A percentile compares a stretch with the other conserved stretches of the same genome.
Evolutionary conservation across 2,113 vertebrate genomes (phyloP).

Genomic region (Bos indicus): DNA sequence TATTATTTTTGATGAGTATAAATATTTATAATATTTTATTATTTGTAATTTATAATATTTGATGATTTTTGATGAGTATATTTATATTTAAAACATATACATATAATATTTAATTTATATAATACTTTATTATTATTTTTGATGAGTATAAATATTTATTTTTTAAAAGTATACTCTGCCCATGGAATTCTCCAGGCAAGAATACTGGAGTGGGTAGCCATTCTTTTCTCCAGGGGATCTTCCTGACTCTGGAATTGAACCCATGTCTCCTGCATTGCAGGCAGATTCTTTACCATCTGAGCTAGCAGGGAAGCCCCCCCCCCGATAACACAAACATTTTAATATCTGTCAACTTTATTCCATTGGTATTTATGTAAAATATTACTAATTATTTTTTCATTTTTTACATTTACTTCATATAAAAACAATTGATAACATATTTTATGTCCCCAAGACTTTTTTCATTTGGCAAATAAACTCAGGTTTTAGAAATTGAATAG

Average conservation of each 20-base stretch:
- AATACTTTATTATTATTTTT: not conserved
- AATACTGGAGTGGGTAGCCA: not conserved
- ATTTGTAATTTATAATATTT: not conserved
- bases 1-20: not conserved
- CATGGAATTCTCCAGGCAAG: not conserved
- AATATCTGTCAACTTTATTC: not conserved
- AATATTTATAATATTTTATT: not conserved
- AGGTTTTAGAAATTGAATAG: not conserved
- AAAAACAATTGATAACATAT: not conserved
- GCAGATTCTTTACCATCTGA: not conserved
- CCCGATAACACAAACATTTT: not conserved
- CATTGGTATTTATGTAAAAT: not conserved
- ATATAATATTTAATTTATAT: not conserved
- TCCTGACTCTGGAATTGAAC: not conserved
- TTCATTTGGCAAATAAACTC: not conserved
- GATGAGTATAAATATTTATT: not conserved
- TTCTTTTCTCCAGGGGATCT: not conserved
- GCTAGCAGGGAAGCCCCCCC: not conserved
- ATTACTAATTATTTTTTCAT: not conserved
- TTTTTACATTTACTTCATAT: not conserved
- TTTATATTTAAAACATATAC: not conserved
- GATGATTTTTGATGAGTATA: not conserved
- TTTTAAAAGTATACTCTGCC: not conserved
- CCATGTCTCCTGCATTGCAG: not conserved
- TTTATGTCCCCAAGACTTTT: not conserved